These are phyloP conservation scores for Hozukius guyotensis DNA, from an alignment of 2,797 vertebrate genomes.

Conservation along the genomic window DNA sequence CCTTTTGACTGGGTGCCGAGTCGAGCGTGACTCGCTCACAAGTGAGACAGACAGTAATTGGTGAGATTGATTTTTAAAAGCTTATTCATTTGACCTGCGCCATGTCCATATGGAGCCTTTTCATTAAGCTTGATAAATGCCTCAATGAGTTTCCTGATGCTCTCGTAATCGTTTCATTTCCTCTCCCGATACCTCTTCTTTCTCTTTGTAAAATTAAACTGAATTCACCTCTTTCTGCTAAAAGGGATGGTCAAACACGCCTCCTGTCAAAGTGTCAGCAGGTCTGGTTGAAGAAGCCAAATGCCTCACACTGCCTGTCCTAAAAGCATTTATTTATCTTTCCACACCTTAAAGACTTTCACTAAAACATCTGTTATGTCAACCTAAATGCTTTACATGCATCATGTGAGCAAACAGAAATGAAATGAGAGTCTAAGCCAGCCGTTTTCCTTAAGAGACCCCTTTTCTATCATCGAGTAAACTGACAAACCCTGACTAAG, in stretches of 20 bases:
- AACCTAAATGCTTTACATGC: background rate
- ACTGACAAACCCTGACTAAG: no score
- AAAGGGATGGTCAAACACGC: constrained; percentile 9
- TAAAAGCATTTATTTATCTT: constrained; percentile 10
- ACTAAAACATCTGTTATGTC: background rate
- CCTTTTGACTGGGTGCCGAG: constrained; percentile 73
- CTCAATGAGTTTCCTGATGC: constrained; percentile 2
- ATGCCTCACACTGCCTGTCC: background rate
- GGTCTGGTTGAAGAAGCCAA: constrained; percentile 3
- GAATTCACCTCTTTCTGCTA: background rate
- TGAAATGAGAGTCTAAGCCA: background rate
- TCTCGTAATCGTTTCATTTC: background rate
- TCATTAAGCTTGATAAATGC: constrained; percentile 66
- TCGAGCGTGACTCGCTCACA: constrained; percentile 76
- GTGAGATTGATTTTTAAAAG: constrained; percentile 74
- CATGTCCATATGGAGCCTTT: constrained; percentile 52
- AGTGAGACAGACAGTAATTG: constrained; percentile 79
- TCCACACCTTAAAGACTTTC: background rate
- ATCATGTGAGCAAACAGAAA: background rate
- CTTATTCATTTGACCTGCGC: constrained; percentile 82
- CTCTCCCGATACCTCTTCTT: background rate
- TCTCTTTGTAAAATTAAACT: background rate
- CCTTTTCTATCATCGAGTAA: background rate
- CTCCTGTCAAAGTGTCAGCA: constrained; percentile 37
- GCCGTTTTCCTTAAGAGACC: no score